phyloP scores from a whole-genome alignment of 2,113 vertebrate genomes.

The Phalacrocorax aristotelis region DNA sequence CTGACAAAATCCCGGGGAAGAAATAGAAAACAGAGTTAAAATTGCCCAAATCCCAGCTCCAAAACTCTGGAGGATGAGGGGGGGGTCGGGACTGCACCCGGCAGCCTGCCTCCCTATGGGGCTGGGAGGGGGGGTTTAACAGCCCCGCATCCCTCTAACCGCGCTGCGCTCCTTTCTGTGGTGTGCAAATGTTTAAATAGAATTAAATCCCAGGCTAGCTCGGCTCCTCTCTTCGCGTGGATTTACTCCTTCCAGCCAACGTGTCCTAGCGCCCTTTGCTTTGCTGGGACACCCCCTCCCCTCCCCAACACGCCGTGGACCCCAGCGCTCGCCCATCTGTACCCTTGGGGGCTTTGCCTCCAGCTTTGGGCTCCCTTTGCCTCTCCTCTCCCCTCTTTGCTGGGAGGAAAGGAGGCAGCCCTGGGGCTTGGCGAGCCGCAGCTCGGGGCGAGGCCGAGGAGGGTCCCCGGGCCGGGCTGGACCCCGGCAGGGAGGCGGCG shows the following conservation, averaged over 20 bases:
- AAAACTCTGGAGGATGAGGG: neutral
- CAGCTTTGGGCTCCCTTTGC: neutral
- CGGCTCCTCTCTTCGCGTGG: neutral
- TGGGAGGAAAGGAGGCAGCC: neutral
- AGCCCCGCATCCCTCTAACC: neutral
- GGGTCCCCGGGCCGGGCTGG: too few relatives aligned
- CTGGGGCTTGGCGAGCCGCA: neutral
- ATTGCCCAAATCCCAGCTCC: neutral
- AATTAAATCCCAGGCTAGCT: neutral
- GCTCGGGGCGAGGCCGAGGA: neutral
- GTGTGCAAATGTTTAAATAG: neutral
- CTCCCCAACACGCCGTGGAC: neutral
- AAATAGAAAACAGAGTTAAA: conserved; percentile 17
- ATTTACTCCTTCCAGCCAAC: neutral
- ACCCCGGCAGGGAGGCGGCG: too few relatives aligned
- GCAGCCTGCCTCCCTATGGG: neutral
- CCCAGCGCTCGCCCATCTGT: neutral
- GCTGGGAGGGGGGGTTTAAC: neutral
- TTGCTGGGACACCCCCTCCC: neutral
- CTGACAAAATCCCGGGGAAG: neutral
- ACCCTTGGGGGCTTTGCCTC: neutral
- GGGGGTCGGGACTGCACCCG: neutral
- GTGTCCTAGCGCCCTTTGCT: neutral
- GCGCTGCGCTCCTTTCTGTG: neutral
- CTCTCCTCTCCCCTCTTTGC: too few relatives aligned